Base-by-base conservation (phyloP, 1,140 invertebrate species). In the Gyrodactylus bullatarudis region DNA sequence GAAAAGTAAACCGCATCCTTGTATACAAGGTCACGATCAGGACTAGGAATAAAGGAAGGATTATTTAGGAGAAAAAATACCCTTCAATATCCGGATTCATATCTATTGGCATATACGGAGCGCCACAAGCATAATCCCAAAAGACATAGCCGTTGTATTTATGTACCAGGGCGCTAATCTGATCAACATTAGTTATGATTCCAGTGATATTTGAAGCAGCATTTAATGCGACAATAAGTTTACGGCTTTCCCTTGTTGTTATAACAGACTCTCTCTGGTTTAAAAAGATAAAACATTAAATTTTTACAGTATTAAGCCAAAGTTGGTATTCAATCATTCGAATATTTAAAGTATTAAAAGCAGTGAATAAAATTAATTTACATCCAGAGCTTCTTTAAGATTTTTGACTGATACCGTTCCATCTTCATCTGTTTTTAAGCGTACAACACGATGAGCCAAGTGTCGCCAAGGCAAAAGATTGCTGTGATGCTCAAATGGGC, bases 1-100 rank as follows among this genome's bases (percentile, higher is more conserved):
- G 89, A 89, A 78, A 92, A 89, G 78, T 89, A 91, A 69, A 92
- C 84, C 0, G 88, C 89, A 82, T 93, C 90, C 78, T 92, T 91
- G 78, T 86, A 85, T 1, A 87, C 86, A 72, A 86, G 82, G 1
- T 75, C 74, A 25, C 84, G 84, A 76, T 86, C 84, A 72, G 85
- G 82, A 72, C 77, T 75, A 76, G 34, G n/a, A 54, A 54, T 54
- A 54, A 54, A 54, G n/a, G 34, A 54, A n/a, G n/a, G 34, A 8
- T 54, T n/a, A 54, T 54, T n/a, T n/a, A n/a, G n/a, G n/a, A n/a
- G n/a, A n/a, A n/a, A 16, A 74, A 75, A 25, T 86, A 85, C 26
- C 84, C 84, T 1, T 84, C 81, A 71, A 86, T 79, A 74, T 84
- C 79, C 1, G 89, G 88, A 78, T 92, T 92, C 88, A 92, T 89